A percentile compares a stretch with the other conserved stretches of the same genome.
Evolutionary conservation across 2,888 invertebrate species (phyloP).

Genomic region (Herminia tarsipennalis): DNA sequence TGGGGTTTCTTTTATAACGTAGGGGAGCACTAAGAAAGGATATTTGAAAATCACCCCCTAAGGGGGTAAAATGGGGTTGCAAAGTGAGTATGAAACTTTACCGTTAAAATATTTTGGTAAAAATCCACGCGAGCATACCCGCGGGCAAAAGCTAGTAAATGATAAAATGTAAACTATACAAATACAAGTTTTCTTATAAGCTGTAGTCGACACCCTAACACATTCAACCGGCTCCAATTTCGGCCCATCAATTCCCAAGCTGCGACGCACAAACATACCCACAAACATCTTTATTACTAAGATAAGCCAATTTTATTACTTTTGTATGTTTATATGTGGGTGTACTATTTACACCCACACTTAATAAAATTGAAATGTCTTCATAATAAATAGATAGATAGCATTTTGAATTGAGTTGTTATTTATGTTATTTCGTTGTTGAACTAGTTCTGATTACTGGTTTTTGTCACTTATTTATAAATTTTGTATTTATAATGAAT

Average conservation of each 20-base stretch:
- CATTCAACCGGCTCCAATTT: conserved; percentile 14
- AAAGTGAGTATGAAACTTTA: too few species aligned
- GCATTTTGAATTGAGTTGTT: conserved; percentile 16
- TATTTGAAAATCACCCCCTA: too few species aligned
- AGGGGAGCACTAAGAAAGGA: too few species aligned
- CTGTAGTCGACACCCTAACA: too few species aligned
- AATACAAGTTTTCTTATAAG: too few species aligned
- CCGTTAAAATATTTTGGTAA: too few species aligned
- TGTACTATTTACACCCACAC: conserved; percentile 40
- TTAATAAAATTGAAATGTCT: conserved; percentile 52
- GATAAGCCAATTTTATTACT: conserved; percentile 50
- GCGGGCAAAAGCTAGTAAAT: too few species aligned
- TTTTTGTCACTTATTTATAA: background rate
- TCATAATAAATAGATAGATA: conserved; percentile 45
- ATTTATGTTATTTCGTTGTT: conserved; percentile 21
- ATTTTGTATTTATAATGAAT: background rate
- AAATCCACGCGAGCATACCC: too few species aligned
- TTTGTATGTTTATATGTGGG: conserved; percentile 13
- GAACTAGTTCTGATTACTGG: conserved; percentile 1
- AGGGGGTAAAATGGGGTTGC: too few species aligned
- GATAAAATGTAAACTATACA: too few species aligned
- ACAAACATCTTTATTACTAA: conserved; percentile 33
- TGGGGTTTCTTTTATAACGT: too few species aligned
- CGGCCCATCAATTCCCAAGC: conserved; percentile 23
- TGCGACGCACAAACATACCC: conserved; percentile 18